A percentile compares a stretch with the other conserved stretches of the same genome.
These are phyloP conservation scores for Petromus typicus DNA, from an alignment of 2,113 vertebrate species.

Conservation along the genomic window DNA sequence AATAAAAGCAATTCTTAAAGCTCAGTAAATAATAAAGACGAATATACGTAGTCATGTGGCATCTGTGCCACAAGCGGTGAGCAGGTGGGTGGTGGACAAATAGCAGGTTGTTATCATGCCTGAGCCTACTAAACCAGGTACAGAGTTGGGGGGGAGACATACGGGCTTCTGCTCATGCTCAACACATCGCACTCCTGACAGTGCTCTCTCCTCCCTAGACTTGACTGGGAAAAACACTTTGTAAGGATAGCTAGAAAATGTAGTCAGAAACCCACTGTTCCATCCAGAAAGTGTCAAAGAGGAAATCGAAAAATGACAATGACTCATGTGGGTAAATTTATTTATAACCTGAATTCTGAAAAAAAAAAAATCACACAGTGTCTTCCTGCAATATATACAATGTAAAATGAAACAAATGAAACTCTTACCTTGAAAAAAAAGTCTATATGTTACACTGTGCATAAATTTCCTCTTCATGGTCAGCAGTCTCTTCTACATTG, in stretches of 20 bases:
- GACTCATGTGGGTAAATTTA: not conserved
- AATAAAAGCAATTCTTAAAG: not conserved
- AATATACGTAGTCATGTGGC: not conserved
- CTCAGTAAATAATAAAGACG: not conserved
- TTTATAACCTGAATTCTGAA: not conserved
- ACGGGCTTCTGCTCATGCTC: not conserved
- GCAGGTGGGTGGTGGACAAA: too few relatives aligned
- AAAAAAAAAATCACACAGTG: not conserved
- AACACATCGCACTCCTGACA: not conserved
- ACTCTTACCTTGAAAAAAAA: not conserved
- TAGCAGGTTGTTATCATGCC: not conserved
- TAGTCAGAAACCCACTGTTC: not conserved
- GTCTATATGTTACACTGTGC: not conserved
- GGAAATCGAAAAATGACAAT: not conserved
- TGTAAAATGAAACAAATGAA: not conserved
- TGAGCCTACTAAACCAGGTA: not conserved
- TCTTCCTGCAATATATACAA: not conserved
- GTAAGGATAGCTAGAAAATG: not conserved
- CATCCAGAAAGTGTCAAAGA: not conserved
- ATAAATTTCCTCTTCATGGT: not conserved
- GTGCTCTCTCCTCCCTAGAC: not conserved
- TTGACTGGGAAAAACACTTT: not conserved
- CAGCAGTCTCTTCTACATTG: fast-evolving
- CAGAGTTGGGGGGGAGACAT: not conserved
- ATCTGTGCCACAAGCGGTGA: not conserved